Evolutionary conservation across 2,888 invertebrate species (phyloP), one percentile per base, ranked within the genome.

Genomic region (Anodontia alba): DNA sequence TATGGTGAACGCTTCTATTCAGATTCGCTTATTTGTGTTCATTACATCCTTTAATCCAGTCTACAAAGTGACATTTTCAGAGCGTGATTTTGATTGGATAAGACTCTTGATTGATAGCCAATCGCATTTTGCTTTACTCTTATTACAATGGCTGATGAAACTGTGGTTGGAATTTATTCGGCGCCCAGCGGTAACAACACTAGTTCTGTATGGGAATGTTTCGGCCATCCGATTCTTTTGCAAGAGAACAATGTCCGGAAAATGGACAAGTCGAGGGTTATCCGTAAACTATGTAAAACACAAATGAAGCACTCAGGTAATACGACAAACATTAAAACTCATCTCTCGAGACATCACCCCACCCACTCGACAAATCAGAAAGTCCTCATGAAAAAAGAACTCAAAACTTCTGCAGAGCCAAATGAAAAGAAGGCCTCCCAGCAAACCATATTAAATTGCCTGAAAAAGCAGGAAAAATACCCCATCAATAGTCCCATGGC

Each of bases 401-500:
- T 10, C 26, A 54, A 23, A 54, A 54, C 29, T 26, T 26, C 26
- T 54, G 29, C 29, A 10, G 29, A 29, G 29, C 29, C 26, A 54
- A 54, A 54, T 54, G 29, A 54, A 54, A 54, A 54, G 54, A 54
- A 54, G 15, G 54, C 54, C 7, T 54, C 54, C 3, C 54, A 54
- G 29, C 54, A 54, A 54, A 54, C 54, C 29, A 23, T 54, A 10
- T 7, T 10, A 54, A 15, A 54, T 7, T 54, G 54, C 29, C 7
- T 54, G 54, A 54, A 54, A 54, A 54, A 54, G 54, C 54, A 54
- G 54, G 54, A 54, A 54, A 54, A 54, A 29, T 54, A 54, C 15
- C 54, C 54, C 26, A 54, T 54, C 29, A 54, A 54, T 26, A 54
- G 54, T 15, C 54, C 54, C 26, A 54, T 20, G 54, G 54, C 54